A percentile compares a stretch with the other conserved stretches of the same genome.
Conservation (phyloP, 2,113 vertebrate species). For the Ginglymostoma cirratum region DNA sequence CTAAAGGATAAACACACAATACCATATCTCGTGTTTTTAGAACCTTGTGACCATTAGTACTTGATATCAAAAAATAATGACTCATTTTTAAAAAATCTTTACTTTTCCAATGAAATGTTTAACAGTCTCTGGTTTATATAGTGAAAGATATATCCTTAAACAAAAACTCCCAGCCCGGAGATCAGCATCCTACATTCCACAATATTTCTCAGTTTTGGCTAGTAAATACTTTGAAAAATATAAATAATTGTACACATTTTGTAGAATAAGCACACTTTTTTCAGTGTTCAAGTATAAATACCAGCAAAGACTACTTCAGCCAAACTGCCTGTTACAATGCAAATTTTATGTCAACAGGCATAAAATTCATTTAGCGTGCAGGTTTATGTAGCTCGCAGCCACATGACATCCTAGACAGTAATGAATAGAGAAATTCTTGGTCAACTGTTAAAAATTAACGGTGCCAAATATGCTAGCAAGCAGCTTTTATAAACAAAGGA, state of each 20-base stretch:
- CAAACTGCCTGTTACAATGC: not conserved
- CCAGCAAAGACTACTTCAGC: not conserved
- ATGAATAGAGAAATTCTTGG: not conserved
- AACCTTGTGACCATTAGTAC: not conserved
- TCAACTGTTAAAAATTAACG: not conserved
- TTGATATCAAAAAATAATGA: not conserved
- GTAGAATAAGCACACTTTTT: not conserved
- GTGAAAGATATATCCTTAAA: not conserved
- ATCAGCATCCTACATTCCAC: not conserved
- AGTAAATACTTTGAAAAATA: not conserved
- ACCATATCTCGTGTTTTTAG: not conserved
- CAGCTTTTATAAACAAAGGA: not conserved
- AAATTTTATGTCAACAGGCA: not conserved
- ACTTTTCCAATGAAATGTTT: not conserved
- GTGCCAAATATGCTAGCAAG: not conserved
- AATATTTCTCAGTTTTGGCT: not conserved
- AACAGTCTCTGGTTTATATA: not conserved
- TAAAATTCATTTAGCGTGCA: not conserved
- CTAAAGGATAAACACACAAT: not conserved
- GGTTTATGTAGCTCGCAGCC: not conserved
- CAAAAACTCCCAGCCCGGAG: not conserved
- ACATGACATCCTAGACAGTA: not conserved
- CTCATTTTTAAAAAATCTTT: not conserved
- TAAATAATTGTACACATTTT: not conserved
- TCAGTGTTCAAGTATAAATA: not conserved